phyloP scores from a whole-genome alignment of 2,797 vertebrate genomes.

The Falco berigora region DNA sequence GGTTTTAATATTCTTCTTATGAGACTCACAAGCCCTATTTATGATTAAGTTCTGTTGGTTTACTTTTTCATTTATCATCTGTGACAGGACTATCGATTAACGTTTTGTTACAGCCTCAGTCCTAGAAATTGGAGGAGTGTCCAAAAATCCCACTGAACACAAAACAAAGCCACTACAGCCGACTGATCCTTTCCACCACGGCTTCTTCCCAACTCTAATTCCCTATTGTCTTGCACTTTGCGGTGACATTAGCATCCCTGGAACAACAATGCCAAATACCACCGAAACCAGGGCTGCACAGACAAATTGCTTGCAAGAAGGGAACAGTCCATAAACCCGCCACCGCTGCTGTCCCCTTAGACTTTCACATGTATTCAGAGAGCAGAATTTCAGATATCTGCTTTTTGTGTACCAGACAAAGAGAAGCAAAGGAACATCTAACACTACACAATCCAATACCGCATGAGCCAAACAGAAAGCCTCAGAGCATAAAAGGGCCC shows the following conservation, averaged over 20 bases:
- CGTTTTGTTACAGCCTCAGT: rapidly evolving
- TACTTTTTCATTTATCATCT: not conserved
- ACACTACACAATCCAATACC: not conserved
- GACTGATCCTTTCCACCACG: not conserved
- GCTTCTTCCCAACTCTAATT: not conserved
- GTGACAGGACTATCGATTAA: not conserved
- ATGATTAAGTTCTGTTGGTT: not conserved
- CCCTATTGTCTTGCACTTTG: not conserved
- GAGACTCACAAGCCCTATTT: not conserved
- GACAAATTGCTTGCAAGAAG: not conserved
- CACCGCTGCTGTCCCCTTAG: not conserved
- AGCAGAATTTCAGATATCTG: not conserved
- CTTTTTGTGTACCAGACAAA: not conserved
- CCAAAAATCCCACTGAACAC: not conserved
- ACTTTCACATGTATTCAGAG: not conserved
- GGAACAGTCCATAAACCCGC: not conserved
- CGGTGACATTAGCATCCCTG: not conserved
- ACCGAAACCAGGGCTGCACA: not conserved
- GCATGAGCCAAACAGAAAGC: not conserved
- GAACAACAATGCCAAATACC: not conserved
- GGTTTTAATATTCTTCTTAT: not conserved
- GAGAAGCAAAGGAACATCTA: not conserved
- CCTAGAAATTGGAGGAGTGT: not conserved
- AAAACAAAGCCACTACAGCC: not conserved
- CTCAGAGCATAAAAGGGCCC: not conserved